phyloP scores from a whole-genome alignment of 2,888 invertebrate genomes.

The Pristionchus maxplancki region DNA sequence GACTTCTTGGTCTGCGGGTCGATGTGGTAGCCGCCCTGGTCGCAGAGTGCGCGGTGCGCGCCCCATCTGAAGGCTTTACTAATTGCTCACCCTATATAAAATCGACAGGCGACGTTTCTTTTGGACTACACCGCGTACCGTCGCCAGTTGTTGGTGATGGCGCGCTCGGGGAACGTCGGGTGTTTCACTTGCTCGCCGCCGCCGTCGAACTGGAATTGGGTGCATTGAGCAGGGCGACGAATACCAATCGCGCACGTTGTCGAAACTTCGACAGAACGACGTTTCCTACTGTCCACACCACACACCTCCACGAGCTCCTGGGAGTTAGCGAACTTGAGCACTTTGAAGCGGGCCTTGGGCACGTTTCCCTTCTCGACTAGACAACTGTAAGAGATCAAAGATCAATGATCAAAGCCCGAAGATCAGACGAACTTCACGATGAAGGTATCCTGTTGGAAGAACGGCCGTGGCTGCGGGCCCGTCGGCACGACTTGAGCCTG shows the following conservation, averaged over 20 bases:
- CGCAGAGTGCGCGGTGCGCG: not conserved
- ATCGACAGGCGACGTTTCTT: slow-evolving; percentile 10
- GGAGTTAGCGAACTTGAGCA: not conserved
- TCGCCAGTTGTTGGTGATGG: not conserved
- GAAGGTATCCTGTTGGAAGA: not conserved
- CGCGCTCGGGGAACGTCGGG: not conserved
- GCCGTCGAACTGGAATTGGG: not conserved
- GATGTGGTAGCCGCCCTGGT: not conserved
- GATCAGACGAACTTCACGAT: not conserved
- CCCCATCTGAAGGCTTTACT: slow-evolving; percentile 8
- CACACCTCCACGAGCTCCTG: not conserved
- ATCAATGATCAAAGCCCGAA: not conserved
- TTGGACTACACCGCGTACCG: not conserved
- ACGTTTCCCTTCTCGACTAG: too few species aligned
- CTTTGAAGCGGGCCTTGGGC: not conserved
- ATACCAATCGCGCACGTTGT: too few species aligned
- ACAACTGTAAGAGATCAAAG: too few species aligned
- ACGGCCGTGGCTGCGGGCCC: not conserved
- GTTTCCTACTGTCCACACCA: not conserved
- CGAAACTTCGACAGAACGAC: not conserved
- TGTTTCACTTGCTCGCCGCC: not conserved
- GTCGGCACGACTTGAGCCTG: not conserved
- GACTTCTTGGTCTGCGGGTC: not conserved
- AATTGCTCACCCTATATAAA: not conserved
- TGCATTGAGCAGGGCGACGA: too few species aligned